Percentiles rank a stretch among this genome's conserved stretches.
Conservation (phyloP, 2,797 vertebrate genomes). For the Nasua narica region DNA sequence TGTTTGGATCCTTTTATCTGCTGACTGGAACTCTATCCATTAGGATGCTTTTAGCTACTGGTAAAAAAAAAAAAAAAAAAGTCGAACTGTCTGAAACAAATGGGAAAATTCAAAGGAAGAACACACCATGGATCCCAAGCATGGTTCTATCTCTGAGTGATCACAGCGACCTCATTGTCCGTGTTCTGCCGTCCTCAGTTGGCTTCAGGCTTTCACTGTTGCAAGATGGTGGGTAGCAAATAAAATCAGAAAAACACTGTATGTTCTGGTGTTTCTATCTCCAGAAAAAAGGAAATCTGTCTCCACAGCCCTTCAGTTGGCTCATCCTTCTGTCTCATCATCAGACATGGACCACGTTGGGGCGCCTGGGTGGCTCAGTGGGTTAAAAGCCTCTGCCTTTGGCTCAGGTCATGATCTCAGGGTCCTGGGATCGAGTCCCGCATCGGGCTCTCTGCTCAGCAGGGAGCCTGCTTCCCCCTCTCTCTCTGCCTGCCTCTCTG, state of each 20-base stretch:
- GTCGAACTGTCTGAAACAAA: neutral
- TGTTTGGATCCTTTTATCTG: neutral
- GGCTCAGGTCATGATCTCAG: too few species aligned
- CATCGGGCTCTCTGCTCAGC: too few species aligned
- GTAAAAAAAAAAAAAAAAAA: neutral
- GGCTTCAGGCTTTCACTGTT: neutral
- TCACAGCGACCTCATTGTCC: neutral
- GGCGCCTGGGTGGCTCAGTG: too few species aligned
- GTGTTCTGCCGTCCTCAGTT: neutral
- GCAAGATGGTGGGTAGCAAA: neutral
- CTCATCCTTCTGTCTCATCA: neutral
- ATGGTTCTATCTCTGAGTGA: neutral
- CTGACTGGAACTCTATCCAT: neutral
- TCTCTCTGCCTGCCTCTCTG: too few species aligned
- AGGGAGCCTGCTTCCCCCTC: too few species aligned
- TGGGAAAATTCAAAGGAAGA: neutral
- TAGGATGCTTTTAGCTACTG: neutral
- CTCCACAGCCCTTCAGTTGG: neutral
- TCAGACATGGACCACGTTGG: neutral
- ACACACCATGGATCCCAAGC: neutral
- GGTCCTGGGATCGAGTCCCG: too few species aligned
- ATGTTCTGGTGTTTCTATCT: neutral
- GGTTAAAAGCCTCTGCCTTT: too few species aligned
- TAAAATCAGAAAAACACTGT: neutral
- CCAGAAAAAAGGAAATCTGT: neutral